phyloP scores from a whole-genome alignment of 2,888 invertebrate genomes.

The Chymomyza amoena region DNA sequence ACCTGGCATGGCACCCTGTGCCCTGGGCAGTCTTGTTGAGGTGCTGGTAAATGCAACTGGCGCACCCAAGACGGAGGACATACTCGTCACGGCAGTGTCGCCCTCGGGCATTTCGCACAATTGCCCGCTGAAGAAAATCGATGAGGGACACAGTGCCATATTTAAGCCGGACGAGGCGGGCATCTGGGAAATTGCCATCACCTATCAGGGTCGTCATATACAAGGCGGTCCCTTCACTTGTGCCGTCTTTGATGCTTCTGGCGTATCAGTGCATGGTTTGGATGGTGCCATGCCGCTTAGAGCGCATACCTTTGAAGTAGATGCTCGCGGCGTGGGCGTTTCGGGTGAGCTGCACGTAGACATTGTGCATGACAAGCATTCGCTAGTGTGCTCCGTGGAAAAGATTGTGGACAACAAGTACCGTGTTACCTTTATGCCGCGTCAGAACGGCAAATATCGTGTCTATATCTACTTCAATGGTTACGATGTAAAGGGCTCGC shows the following conservation, averaged over 20 bases:
- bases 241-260: conserved; percentile 95
- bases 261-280: conserved; percentile 89
- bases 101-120: conserved; percentile 91
- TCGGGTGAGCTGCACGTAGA: conserved; percentile 93
- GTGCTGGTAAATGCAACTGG: conserved; percentile 93
- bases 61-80: conserved; percentile 88
- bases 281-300: conserved; percentile 91
- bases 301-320: conserved; percentile 91
- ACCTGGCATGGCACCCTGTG: conserved; percentile 97
- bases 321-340: conserved; percentile 88
- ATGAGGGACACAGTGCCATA: conserved; percentile 95
- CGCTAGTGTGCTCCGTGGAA: conserved; percentile 90
- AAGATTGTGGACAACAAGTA: conserved; percentile 88
- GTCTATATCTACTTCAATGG: conserved; percentile 97
- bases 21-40: conserved; percentile 96
- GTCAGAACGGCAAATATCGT: conserved; percentile 88
- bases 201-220: conserved; percentile 97
- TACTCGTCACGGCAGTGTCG: conserved; percentile 94
- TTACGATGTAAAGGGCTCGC: conserved; percentile 89
- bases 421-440: conserved; percentile 88
- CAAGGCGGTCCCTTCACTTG: conserved; percentile 98
- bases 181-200: conserved; percentile 97
- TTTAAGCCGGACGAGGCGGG: conserved; percentile 98
- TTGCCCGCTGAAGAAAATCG: conserved; percentile 91
- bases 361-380: conserved; percentile 92